Evolutionary conservation across 2,797 vertebrate species (phyloP).

Genomic region (Acanthurus leucopareius): DNA sequence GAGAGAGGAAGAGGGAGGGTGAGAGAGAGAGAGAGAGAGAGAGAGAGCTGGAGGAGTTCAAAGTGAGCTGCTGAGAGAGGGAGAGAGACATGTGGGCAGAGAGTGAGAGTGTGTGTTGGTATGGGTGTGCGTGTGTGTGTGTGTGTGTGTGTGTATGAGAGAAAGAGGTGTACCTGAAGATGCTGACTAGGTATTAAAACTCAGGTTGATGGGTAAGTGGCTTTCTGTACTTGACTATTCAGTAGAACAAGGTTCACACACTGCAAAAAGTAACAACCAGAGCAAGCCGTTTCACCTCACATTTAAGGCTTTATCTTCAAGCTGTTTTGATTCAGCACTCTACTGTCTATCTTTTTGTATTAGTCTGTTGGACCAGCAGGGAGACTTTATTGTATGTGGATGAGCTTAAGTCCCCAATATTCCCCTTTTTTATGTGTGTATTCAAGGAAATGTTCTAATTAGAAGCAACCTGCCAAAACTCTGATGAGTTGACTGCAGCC

Average conservation of each 20-base stretch:
- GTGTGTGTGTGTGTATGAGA: constrained; percentile 7
- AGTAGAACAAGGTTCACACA: constrained; percentile 56
- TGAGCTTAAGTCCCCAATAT: background rate
- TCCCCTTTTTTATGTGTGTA: background rate
- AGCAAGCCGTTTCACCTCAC: constrained; percentile 13
- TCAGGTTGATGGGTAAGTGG: constrained; percentile 71
- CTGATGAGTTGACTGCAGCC: too few relatives aligned
- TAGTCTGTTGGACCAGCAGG: background rate
- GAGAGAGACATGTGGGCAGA: background rate
- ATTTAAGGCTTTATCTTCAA: background rate
- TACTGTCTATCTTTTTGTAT: background rate
- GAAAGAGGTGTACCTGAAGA: constrained; percentile 58
- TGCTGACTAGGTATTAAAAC: constrained; percentile 74
- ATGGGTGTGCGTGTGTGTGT: constrained; percentile 9
- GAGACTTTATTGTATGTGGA: too few relatives aligned
- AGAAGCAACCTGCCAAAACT: background rate
- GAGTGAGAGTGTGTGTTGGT: background rate
- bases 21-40: background rate
- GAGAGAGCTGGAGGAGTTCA: background rate
- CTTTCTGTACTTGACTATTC: constrained; percentile 73
- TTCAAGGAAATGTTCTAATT: background rate
- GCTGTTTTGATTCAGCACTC: constrained; percentile 2
- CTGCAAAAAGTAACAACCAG: constrained; percentile 51
- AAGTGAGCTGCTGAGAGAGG: background rate
- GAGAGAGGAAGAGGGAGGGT: background rate